Base-by-base conservation (phyloP, 2,797 vertebrate genomes). In the Sarcoramphus papa region DNA sequence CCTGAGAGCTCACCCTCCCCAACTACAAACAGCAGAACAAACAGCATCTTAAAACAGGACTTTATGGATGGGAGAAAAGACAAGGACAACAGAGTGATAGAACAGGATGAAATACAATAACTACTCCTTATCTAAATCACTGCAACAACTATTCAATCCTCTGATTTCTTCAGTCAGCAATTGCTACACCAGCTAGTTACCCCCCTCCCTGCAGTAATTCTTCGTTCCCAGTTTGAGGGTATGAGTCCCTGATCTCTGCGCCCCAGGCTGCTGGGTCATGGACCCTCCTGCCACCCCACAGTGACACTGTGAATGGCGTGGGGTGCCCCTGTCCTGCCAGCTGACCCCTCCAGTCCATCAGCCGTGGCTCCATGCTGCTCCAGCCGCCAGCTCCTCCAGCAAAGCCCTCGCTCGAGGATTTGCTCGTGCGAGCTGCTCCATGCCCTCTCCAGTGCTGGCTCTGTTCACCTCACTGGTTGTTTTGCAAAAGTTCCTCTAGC, bases 261-360 rank as follows among this genome's bases (percentile, higher is more conserved):
- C 10, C 51, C 16, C 68, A 69, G 33, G 12, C 27, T 67, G 24
- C 31, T 48, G 19, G 13, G 8, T 60, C 56, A 25, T 1, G 4
- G 30, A n/a, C 11, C 15, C 35, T 88, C n/a, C 68, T 48, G 47
- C 19, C 33, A 57, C 23, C n/a, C 19, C 0, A 0, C 18, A 72
- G 37, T 65, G 60, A 77, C 30, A 33, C 40, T 0, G 0, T 23
- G 31, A 64, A 8, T 0, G 5, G 27, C 1, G 1, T 17, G 9
- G 9, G 22, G 27, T 74, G n/a, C 12, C 30, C 19, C 24, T 48
- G n/a, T 31, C 50, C 73, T 69, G 51, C 18, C 56, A 77, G n/a
- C 27, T 76, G 75, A 43, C 13, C 14, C 8, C 25, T 70, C 51
- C 45, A 28, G 53, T 37, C 45, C 18, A 2, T 33, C 56, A 67